Base-by-base conservation (phyloP, 2,797 vertebrate genomes). In the Gallinago stenura region DNA sequence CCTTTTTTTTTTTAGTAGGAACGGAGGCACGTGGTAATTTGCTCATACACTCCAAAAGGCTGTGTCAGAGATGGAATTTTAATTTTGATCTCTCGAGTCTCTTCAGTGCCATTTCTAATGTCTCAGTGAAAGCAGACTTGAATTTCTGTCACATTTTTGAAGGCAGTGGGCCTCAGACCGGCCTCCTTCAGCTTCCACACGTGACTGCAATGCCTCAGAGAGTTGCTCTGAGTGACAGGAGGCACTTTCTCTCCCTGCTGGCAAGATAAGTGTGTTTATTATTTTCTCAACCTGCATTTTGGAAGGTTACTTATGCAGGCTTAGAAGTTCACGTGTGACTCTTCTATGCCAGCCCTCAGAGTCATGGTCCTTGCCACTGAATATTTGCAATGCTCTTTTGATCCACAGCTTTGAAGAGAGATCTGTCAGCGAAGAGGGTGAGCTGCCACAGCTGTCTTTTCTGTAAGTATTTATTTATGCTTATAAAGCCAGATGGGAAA, bases 321-420 rank as follows among this genome's bases (percentile, higher is more conserved):
- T 95, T 95, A 83, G 64, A 94, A 92, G 83, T 87, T 87, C 70
- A 70, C 3, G 0, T 88, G 57, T 68, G 81, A 69, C 41, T 90
- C 75, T 66, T 70, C 73, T 45, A 43, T 82, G 77, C 58, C 62
- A 84, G 66, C 60, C 61, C 77, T 90, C 57, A 73, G 92, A 91
- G 77, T 66, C 88, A 48, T 16, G 41, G 86, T 93, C 64, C 57
- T 83, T 78, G 81, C 88, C 91, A 88, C 53, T 79, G 80, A 93
- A 70, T 94, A 87, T 89, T 80, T 93, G 73, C 64, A 46, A 46
- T 21, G 41, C 10, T 89, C 77, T 94, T 96, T 95, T 92, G 80
- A 93, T 93, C 48, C 70, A 86, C 53, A 84, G 73, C 91, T 95
- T 95, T 95, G 88, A 94, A 95, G 41, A 89, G n/a, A 93, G 51